phyloP scores from a whole-genome alignment of 2,888 invertebrate species.

The Phalera bucephala region DNA sequence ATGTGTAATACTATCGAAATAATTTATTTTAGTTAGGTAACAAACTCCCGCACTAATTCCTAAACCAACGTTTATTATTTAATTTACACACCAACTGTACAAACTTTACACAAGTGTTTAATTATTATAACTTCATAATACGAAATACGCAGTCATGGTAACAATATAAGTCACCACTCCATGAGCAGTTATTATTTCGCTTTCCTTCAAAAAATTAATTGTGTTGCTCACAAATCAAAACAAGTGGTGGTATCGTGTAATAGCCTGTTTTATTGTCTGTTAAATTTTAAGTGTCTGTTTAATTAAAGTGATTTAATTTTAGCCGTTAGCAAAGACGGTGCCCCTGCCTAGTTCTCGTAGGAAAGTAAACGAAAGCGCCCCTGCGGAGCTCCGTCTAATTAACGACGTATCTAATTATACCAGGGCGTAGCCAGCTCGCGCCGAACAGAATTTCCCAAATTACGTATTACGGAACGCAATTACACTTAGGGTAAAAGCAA shows the following conservation, averaged over 20 bases:
- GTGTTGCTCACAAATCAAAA: conserved; percentile 10
- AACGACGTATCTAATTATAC: conserved; percentile 79
- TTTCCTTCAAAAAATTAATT: too few relatives aligned
- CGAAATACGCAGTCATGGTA: too few relatives aligned
- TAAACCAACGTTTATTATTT: too few relatives aligned
- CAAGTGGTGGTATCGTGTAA: conserved; percentile 8
- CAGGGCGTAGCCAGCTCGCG: conserved; percentile 52
- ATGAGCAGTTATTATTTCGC: too few relatives aligned
- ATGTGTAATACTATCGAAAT: too few relatives aligned
- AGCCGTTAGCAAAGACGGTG: conserved; percentile 29
- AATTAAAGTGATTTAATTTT: conserved; percentile 42
- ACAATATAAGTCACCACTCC: too few relatives aligned
- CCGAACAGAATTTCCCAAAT: conserved; percentile 70
- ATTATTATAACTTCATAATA: too few relatives aligned
- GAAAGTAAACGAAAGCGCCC: conserved; percentile 66
- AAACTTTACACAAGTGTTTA: too few relatives aligned
- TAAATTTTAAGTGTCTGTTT: conserved; percentile 19
- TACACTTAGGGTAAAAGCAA: conserved; percentile 62
- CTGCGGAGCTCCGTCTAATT: conserved; percentile 70
- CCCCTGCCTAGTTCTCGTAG: conserved; percentile 38
- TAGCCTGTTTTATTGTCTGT: conserved; percentile 21
- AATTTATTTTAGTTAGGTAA: too few relatives aligned
- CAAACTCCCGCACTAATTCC: too few relatives aligned
- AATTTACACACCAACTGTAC: too few relatives aligned
- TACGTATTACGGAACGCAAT: conserved; percentile 73